phyloP scores from a whole-genome alignment of 2,888 invertebrate species.

The Cheilosia vulpina region DNA sequence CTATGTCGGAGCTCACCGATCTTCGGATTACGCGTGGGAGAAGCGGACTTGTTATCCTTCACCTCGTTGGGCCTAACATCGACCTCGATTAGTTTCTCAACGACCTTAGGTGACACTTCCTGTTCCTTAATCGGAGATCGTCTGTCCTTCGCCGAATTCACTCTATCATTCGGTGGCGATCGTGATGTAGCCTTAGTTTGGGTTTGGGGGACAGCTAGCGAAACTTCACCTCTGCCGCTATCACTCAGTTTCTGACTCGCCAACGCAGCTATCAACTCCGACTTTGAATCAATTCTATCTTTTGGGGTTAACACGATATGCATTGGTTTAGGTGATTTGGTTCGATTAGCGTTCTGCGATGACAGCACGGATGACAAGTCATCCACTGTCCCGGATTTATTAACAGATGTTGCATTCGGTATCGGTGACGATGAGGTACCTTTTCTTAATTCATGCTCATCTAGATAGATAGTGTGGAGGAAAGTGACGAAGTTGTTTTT shows the following conservation, averaged over 20 bases:
- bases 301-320: constrained; percentile 66
- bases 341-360: constrained; percentile 54
- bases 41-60: background rate
- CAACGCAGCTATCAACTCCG: constrained; percentile 61
- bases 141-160: constrained; percentile 2
- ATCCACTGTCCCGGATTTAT: constrained; percentile 28
- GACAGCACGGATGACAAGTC: constrained; percentile 58
- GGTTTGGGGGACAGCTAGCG: constrained; percentile 30
- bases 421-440: constrained; percentile 68
- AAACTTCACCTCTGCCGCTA: constrained; percentile 51
- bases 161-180: constrained; percentile 17
- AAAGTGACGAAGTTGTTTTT: constrained; percentile 56
- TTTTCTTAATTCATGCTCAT: constrained; percentile 73
- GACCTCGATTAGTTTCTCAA: background rate
- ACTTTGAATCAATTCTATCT: constrained; percentile 65
- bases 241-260: constrained; percentile 53
- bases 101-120: background rate
- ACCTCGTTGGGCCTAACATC: background rate
- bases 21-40: constrained; percentile 48
- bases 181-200: background rate
- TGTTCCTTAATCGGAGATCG: background rate
- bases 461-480: constrained; percentile 68
- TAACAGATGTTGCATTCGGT: constrained; percentile 47
- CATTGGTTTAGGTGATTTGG: constrained; percentile 66
- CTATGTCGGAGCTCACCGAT: constrained; percentile 59